Base-by-base conservation (phyloP, 2,797 vertebrate genomes). In the Pangasius sanitwongsei region DNA sequence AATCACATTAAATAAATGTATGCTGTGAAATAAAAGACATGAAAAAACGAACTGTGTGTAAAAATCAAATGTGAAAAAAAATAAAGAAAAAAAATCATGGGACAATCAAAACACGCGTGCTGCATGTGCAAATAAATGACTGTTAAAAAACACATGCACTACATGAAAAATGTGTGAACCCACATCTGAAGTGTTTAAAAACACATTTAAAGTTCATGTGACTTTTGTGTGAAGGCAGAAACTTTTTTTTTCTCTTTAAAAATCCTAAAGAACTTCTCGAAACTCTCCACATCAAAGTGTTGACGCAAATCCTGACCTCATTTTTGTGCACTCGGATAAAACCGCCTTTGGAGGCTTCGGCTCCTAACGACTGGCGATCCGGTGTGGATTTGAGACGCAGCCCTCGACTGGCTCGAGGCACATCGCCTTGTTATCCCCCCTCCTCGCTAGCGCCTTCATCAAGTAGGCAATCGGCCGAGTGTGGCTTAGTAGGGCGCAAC, bases 301-400 rank as follows among this genome's bases (percentile, higher is more conserved):
- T 48, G 83, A 50, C 5, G 59, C 37, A 20, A 65, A 65, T 61
- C 61, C 83, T 84, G 83, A 69, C 83, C 83, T 84, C 83, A 20
- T 67, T 84, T 63, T 67, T 69, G 63, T 34, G 44, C 41, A 12
- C 34, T 50, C 15, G 63, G 63, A 69, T 84, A 67, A 84, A 84
- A 63, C 25, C 5, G 88, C 31, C 83, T 80, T 88, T 20, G 85
- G 86, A 86, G 81, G 88, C 75, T 34, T 74, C 18, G 86, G 65
- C 74, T 85, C 67, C 67, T 89, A 91, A 88, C 85, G 83, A 89
- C 74, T 61, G 44, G 61, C 85, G 85, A 89, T 80, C 77, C 83
- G 34, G 59, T 72, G 23, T 86, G 59, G 83, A 53, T 89, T 87
- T 86, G 69, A 89, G 83, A 86, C 83, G 23, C 48, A 82, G 81